Percentiles rank a stretch among this genome's conserved stretches.
These are phyloP conservation scores for Periparus ater DNA, from an alignment of 2,797 vertebrate genomes.

Conservation along the genomic window DNA sequence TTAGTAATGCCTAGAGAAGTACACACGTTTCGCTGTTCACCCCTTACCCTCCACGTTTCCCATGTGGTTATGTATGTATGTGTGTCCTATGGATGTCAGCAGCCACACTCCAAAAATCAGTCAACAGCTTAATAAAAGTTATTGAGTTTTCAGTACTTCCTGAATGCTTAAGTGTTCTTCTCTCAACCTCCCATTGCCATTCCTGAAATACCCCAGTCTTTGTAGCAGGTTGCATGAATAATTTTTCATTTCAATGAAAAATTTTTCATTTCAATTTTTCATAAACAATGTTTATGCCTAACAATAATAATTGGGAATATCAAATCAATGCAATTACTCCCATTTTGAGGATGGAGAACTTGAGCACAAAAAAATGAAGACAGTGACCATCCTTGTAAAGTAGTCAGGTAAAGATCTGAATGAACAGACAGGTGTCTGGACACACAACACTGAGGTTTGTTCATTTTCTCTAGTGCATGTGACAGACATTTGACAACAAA, in stretches of 20 bases:
- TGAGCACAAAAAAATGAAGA: neutral
- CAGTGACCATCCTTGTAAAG: fast-evolving
- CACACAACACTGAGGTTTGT: neutral
- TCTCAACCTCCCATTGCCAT: neutral
- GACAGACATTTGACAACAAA: neutral
- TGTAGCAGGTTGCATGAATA: neutral
- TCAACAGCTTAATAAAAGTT: neutral
- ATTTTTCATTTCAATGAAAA: neutral
- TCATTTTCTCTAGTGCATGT: neutral
- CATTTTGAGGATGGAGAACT: neutral
- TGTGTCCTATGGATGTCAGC: neutral
- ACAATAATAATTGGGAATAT: neutral
- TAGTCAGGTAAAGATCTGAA: neutral
- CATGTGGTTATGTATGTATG: neutral
- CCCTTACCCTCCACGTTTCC: neutral
- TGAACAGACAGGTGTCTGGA: neutral
- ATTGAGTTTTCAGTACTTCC: neutral
- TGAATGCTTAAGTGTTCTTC: neutral
- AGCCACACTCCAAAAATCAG: neutral
- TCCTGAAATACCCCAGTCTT: neutral
- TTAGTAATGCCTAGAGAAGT: neutral
- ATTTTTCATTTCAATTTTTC: too few species aligned
- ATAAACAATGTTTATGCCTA: neutral
- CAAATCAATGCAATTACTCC: neutral
- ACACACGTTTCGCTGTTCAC: neutral